A percentile compares a stretch with the other conserved stretches of the same genome.
Evolutionary conservation across 2,888 invertebrate species (phyloP).

Genomic region (Lumbricus terrestris): DNA sequence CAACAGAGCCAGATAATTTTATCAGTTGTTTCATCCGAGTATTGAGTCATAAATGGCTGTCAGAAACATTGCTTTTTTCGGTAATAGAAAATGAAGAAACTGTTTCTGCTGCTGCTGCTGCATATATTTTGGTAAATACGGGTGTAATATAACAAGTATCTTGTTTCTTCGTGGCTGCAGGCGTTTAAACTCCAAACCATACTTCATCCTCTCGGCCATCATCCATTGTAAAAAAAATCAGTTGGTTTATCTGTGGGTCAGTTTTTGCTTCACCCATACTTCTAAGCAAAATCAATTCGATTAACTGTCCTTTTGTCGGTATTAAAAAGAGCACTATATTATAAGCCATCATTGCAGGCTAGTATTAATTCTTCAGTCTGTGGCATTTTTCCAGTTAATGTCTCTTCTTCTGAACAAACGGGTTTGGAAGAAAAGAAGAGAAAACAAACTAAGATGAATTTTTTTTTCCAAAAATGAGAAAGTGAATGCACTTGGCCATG

Average conservation of each 20-base stretch:
- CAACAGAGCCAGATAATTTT: background rate
- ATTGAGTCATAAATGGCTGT: constrained; percentile 3
- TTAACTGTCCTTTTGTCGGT: background rate
- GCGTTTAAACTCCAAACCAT: background rate
- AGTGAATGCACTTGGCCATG: too few relatives aligned
- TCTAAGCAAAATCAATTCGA: background rate
- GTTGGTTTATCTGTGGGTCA: background rate
- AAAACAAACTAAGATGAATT: background rate
- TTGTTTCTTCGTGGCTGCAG: background rate
- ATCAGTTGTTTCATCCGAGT: background rate
- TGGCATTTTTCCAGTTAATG: background rate
- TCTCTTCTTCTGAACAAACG: background rate
- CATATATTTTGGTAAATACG: background rate
- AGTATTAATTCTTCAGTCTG: background rate
- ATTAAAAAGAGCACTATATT: background rate
- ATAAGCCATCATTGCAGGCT: background rate
- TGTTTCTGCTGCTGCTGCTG: background rate
- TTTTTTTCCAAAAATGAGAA: too few relatives aligned
- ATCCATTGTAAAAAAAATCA: background rate
- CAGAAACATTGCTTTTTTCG: background rate
- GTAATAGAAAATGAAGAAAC: background rate
- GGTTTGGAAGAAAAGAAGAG: background rate
- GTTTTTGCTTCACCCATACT: background rate
- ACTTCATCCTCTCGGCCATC: background rate
- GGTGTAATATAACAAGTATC: background rate